Evolutionary conservation across 2,888 invertebrate species (phyloP), one percentile per base, ranked within the genome.

Genomic region (Willowsia nigromaculata): DNA sequence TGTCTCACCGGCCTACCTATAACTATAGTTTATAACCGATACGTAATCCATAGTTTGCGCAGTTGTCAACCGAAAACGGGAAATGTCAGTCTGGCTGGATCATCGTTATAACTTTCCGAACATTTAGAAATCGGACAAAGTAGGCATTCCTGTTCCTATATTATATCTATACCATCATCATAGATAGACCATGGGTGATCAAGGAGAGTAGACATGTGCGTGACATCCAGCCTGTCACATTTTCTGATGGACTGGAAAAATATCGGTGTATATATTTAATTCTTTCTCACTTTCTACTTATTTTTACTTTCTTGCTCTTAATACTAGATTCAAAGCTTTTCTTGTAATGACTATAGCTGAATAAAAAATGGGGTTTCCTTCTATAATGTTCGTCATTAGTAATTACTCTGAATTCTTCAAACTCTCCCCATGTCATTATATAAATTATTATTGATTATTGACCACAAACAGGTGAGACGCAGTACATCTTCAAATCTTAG

Each of bases 31-130:
- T 2, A 50, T 18, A 6, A 50, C 22, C 13, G 3, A 3, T 9
- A 43, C 13, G 13, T 53, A 62, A 65, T 33, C 13, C 33, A n/a
- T n/a, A 40, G 25, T 68, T 15, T 37, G 18, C 40, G 22, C 37
- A 62, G 22, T 40, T 68, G 68, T 40, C 68, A 68, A 68, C 15
- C 40, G 11, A 22, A 68, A 68, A 68, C 1, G 37, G 40, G 22
- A 68, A 68, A 68, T 22, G 68, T 68, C 68, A 68, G 13, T 68
- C 37, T 22, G 30, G 68, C 37, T 22, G 30, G 68, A 68, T 68
- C 22, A 68, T 3, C n/a, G 15, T 68, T 40, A 62, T 25, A 33
- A 62, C 22, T 40, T 22, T n/a, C n/a, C 40, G 11, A 18, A 22
- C 22, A 37, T 40, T 40, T 40, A n/a, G 40, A 68, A 65, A 65